Conservation (phyloP, 2,888 invertebrate species). For the Drosophila merina region DNA sequence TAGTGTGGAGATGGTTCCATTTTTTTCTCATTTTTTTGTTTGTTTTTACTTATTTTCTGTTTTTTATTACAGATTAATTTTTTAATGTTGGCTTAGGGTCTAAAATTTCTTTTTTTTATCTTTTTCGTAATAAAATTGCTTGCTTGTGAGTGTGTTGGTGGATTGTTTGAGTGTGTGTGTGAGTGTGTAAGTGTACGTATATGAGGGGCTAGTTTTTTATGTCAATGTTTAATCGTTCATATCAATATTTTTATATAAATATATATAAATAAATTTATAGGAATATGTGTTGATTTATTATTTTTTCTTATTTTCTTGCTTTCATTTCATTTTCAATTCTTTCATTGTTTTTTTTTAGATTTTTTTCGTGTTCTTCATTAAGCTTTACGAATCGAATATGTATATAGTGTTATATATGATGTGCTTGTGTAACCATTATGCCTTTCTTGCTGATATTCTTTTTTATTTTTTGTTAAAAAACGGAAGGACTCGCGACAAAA, state of each 20-base stretch:
- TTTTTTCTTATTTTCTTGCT: slow-evolving; percentile 23
- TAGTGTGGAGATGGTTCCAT: slow-evolving; percentile 35
- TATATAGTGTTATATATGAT: slow-evolving; percentile 51
- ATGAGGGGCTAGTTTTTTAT: slow-evolving; percentile 18
- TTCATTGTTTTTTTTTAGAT: slow-evolving; percentile 44
- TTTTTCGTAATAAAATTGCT: slow-evolving; percentile 69
- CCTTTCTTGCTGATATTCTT: slow-evolving; percentile 54
- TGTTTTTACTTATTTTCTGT: not conserved
- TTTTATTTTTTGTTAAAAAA: slow-evolving; percentile 44
- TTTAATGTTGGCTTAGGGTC: slow-evolving; percentile 26
- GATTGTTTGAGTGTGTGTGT: slow-evolving; percentile 7
- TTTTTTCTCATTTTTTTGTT: not conserved
- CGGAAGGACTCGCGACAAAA: slow-evolving; percentile 73
- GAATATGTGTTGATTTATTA: slow-evolving; percentile 72
- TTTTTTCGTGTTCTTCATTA: slow-evolving; percentile 44
- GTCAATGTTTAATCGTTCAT: slow-evolving; percentile 35
- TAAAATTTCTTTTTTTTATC: slow-evolving; percentile 9
- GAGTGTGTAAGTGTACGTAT: slow-evolving; percentile 3
- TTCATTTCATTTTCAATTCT: slow-evolving; percentile 23
- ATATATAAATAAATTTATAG: slow-evolving; percentile 78
- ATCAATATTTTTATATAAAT: slow-evolving; percentile 61
- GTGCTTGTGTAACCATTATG: slow-evolving; percentile 34
- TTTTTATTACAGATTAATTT: slow-evolving; percentile 43
- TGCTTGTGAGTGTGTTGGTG: slow-evolving; percentile 47
- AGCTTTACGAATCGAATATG: slow-evolving; percentile 69